Conservation (phyloP, 2,888 invertebrate species). For the Diplazon laetatorius region DNA sequence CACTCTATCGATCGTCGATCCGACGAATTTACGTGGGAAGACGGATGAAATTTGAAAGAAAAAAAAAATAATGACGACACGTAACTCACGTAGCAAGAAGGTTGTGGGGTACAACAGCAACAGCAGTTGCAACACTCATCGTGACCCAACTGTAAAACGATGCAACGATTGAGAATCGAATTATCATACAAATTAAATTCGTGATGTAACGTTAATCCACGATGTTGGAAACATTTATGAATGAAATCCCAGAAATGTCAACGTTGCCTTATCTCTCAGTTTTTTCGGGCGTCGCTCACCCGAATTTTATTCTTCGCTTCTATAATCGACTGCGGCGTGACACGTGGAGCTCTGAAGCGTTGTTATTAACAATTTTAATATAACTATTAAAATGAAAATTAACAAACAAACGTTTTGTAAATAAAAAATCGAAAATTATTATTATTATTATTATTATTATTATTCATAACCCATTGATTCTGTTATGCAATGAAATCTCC, state of each 20-base stretch:
- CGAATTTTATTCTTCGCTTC: constrained; percentile 76
- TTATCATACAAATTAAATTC: constrained; percentile 56
- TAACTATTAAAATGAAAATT: too few species aligned
- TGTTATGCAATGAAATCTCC: not conserved
- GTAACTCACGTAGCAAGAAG: constrained; percentile 70
- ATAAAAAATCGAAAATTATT: not conserved
- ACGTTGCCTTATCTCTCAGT: not conserved
- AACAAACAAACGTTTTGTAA: too few species aligned
- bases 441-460: too few species aligned
- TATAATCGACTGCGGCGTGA: constrained; percentile 70
- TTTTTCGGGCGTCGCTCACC: constrained; percentile 64
- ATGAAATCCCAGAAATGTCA: constrained; percentile 38
- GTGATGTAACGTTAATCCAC: constrained; percentile 42
- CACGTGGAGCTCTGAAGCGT: constrained; percentile 59
- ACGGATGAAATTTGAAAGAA: too few species aligned
- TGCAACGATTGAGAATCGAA: constrained; percentile 54
- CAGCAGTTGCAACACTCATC: constrained; percentile 77
- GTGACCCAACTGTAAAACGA: constrained; percentile 74
- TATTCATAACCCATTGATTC: constrained; percentile 9
- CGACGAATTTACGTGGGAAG: constrained; percentile 44
- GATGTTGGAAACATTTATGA: constrained; percentile 17
- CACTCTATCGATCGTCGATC: not conserved
- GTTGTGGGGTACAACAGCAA: constrained; percentile 74
- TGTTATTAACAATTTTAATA: too few species aligned
- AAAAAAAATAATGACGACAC: constrained; percentile 44